Evolutionary conservation across 1,140 invertebrate species (phyloP).

Genomic region (Aphidius ervi): DNA sequence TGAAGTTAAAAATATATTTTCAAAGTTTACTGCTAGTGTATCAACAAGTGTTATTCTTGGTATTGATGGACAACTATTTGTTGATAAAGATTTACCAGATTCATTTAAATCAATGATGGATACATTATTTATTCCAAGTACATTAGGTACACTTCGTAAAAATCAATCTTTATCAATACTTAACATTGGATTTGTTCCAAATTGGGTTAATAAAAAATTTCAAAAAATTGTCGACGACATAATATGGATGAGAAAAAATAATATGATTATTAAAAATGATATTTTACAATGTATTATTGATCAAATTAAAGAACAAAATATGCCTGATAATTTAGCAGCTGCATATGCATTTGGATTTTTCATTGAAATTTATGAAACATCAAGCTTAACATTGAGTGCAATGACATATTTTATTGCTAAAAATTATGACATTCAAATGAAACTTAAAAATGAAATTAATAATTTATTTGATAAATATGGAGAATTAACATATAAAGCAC

Average conservation of each 20-base stretch:
- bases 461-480: slow-evolving; percentile 48
- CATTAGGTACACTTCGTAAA: neutral
- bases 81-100: neutral
- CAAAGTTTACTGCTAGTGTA: slow-evolving; percentile 52
- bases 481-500: slow-evolving; percentile 56
- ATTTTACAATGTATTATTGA: slow-evolving; percentile 32
- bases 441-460: slow-evolving; percentile 51
- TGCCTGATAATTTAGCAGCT: slow-evolving; percentile 11
- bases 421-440: slow-evolving; percentile 50
- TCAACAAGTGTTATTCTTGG: slow-evolving; percentile 41
- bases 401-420: slow-evolving; percentile 37
- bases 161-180: neutral
- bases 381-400: slow-evolving; percentile 41
- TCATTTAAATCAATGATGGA: slow-evolving; percentile 2
- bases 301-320: slow-evolving; percentile 20
- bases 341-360: slow-evolving; percentile 33
- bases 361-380: slow-evolving; percentile 54
- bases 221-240: slow-evolving; percentile 18
- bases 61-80: slow-evolving; percentile 3
- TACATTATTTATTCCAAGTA: neutral
- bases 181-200: slow-evolving; percentile 9
- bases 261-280: slow-evolving; percentile 24
- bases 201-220: slow-evolving; percentile 23
- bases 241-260: slow-evolving; percentile 15
- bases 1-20: slow-evolving; percentile 39